phyloP scores from a whole-genome alignment of 2,113 vertebrate genomes.

The Zapus hudsonius region DNA sequence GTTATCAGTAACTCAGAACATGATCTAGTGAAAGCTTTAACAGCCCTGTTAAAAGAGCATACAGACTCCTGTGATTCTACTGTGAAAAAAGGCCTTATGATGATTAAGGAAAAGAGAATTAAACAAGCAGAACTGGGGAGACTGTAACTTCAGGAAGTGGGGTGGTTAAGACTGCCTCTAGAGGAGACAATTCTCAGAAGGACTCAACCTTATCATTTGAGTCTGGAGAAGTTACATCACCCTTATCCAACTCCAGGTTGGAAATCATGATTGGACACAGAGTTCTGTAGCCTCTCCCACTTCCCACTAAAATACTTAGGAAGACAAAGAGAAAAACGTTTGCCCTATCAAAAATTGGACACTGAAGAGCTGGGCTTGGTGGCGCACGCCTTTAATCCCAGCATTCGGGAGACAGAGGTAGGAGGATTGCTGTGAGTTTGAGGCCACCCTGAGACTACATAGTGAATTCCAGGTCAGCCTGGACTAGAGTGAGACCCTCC shows the following conservation, averaged over 20 bases:
- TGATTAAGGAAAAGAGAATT: conserved; percentile 11
- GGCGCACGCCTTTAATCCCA: no score
- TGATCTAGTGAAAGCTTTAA: conserved; percentile 45
- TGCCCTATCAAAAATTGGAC: not conserved
- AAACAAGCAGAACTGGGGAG: conserved; percentile 37
- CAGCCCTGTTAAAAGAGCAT: conserved; percentile 40
- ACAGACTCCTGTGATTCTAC: conserved; percentile 25
- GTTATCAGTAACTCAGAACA: conserved; percentile 69
- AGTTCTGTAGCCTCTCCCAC: not conserved
- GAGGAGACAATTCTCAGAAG: not conserved
- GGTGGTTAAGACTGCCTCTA: not conserved
- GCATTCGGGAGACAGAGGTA: no score
- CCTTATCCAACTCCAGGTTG: conserved; percentile 31
- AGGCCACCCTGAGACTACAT: no score
- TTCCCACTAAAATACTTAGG: conserved; percentile 24
- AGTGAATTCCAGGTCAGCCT: no score
- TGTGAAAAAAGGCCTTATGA: not conserved
- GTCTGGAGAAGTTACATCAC: conserved; percentile 23
- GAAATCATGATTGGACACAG: conserved; percentile 26
- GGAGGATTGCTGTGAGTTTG: no score
- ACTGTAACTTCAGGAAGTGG: conserved; percentile 22
- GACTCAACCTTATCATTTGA: conserved; percentile 19
- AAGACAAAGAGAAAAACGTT: not conserved
- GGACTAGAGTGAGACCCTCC: no score
- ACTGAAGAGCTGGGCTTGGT: not conserved